Conservation (phyloP, 53 echinoderm and acorn worm genomes). For the Antedon mediterranea region DNA sequence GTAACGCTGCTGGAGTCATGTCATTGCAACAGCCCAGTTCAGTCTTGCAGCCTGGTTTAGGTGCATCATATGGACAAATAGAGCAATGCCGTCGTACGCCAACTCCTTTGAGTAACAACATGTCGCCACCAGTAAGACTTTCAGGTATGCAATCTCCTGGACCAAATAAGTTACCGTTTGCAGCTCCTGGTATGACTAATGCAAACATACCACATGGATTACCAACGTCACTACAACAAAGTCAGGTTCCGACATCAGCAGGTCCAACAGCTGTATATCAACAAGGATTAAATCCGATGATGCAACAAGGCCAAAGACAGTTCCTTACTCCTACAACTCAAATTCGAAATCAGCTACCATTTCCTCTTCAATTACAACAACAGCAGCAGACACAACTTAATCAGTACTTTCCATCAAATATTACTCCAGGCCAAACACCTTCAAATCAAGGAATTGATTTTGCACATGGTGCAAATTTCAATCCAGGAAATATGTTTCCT, state of each 20-base stretch:
- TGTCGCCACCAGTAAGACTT: not conserved
- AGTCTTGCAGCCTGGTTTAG: not conserved
- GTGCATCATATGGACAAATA: not conserved
- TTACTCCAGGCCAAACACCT: not conserved
- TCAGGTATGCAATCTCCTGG: not conserved
- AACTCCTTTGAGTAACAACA: not conserved
- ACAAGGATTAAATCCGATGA: constrained; percentile 17
- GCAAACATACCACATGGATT: not conserved
- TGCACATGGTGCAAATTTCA: not conserved
- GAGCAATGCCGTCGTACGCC: not conserved
- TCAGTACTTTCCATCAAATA: constrained; percentile 5
- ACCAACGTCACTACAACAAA: not conserved
- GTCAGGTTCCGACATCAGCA: not conserved
- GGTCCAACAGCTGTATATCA: not conserved
- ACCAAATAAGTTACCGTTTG: not conserved
- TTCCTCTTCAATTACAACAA: constrained; percentile 8
- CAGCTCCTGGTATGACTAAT: not conserved
- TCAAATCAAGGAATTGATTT: not conserved
- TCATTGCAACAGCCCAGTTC: not conserved
- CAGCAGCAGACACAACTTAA: constrained; percentile 23
- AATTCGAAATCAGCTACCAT: constrained; percentile 18
- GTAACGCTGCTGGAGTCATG: not conserved
- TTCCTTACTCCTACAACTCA: constrained; percentile 10
- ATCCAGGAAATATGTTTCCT: not conserved
- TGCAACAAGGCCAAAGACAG: constrained; percentile 4